Evolutionary conservation across 2,797 vertebrate species (phyloP).

Genomic region (Ceryle rudis): DNA sequence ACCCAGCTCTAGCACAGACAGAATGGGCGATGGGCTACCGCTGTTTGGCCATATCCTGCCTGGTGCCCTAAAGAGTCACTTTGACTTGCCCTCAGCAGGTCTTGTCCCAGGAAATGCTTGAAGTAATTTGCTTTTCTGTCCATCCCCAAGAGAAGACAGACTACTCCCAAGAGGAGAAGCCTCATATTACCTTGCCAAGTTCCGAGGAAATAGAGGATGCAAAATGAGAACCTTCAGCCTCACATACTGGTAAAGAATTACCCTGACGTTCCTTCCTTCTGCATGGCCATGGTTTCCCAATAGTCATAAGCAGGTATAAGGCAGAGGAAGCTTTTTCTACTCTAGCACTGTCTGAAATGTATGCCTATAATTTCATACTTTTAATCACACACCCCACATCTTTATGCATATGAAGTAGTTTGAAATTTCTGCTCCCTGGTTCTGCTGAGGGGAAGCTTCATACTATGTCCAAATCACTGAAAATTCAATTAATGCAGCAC

Average conservation of each 20-base stretch:
- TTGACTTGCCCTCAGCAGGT: not conserved
- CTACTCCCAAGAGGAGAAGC: not conserved
- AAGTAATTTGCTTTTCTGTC: not conserved
- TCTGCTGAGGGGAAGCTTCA: slow-evolving; percentile 43
- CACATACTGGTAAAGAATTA: not conserved
- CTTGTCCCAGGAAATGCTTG: not conserved
- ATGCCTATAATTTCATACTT: slow-evolving; percentile 27
- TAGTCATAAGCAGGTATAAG: not conserved
- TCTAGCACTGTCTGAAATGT: not conserved
- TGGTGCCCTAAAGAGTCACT: no score
- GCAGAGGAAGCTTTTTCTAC: slow-evolving; percentile 10
- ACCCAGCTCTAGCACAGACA: not conserved
- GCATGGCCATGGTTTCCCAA: not conserved
- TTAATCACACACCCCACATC: slow-evolving; percentile 45
- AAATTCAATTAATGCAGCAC: slow-evolving; percentile 64
- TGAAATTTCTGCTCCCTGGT: slow-evolving; percentile 54
- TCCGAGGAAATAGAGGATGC: not conserved
- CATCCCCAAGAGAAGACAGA: not conserved
- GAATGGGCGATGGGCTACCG: not conserved
- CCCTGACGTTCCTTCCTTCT: not conserved
- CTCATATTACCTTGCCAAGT: not conserved
- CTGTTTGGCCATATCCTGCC: not conserved
- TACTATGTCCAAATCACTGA: slow-evolving; percentile 54
- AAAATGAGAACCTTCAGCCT: not conserved
- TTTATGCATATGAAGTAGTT: slow-evolving; percentile 35